These are phyloP conservation scores for Salvelinus namaycush DNA, from an alignment of 2,113 vertebrate species.

Conservation along the genomic window DNA sequence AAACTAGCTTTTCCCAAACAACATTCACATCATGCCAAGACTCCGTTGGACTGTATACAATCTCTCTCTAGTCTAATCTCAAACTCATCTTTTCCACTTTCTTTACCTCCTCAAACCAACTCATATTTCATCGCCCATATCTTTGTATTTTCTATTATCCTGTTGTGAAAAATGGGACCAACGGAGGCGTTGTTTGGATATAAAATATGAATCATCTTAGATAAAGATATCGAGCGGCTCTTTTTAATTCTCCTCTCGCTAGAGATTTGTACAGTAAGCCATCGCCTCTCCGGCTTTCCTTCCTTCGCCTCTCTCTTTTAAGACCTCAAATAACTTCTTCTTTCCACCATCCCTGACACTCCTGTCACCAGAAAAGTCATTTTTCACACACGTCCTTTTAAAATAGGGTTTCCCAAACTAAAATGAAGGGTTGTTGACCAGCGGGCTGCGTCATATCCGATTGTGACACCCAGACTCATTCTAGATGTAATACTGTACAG, in stretches of 20 bases:
- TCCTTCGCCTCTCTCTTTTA: neutral
- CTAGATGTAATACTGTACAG: constrained; percentile 35
- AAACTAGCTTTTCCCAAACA: neutral
- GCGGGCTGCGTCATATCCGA: constrained; percentile 59
- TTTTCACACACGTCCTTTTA: constrained; percentile 35
- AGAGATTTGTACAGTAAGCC: constrained; percentile 51
- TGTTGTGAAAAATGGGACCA: constrained; percentile 70
- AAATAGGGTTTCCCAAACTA: constrained; percentile 40
- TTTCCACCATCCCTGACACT: constrained; percentile 43
- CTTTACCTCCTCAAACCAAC: constrained; percentile 69
- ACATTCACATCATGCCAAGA: constrained; percentile 37
- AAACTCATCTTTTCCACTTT: constrained; percentile 74
- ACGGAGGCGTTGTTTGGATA: constrained; percentile 43
- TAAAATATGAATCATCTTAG: constrained; percentile 75
- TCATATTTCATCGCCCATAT: constrained; percentile 75
- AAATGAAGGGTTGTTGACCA: constrained; percentile 49
- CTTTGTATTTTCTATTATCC: constrained; percentile 79
- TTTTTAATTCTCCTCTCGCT: constrained; percentile 45
- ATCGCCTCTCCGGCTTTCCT: constrained; percentile 33
- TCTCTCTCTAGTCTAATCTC: constrained; percentile 77
- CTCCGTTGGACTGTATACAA: constrained; percentile 47
- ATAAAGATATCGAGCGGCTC: constrained; percentile 64
- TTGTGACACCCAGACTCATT: constrained; percentile 45
- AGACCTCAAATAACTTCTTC: constrained; percentile 52
- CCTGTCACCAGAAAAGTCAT: constrained; percentile 50